Conservation (phyloP, 2,797 vertebrate genomes). For the Holocentrus rufus region DNA sequence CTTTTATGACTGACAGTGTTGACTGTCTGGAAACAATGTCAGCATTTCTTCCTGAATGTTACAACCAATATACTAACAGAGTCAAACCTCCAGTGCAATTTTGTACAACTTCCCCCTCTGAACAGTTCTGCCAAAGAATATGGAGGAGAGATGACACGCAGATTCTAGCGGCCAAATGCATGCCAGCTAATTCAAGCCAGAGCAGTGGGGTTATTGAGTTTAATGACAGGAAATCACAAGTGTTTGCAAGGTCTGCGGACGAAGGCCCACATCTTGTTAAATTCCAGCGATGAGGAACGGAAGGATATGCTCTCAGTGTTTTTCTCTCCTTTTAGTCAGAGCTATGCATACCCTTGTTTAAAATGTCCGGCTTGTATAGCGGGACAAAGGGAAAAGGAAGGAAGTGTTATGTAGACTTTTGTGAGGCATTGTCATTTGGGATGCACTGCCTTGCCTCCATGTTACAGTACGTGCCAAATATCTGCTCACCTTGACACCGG, state of each 20-base stretch:
- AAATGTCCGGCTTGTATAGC: not conserved
- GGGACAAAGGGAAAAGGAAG: not conserved
- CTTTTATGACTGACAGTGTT: not conserved
- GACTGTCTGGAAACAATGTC: slow-evolving; percentile 8
- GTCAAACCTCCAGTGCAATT: slow-evolving; percentile 27
- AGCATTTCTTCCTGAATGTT: slow-evolving; percentile 3
- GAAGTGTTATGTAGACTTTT: not conserved
- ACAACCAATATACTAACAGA: slow-evolving; percentile 12
- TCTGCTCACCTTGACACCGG: slow-evolving; percentile 27
- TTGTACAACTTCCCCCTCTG: slow-evolving; percentile 32
- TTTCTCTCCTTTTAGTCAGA: slow-evolving; percentile 20
- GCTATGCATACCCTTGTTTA: not conserved
- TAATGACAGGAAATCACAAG: slow-evolving; percentile 47
- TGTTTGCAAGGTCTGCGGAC: slow-evolving; percentile 51
- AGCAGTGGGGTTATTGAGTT: slow-evolving; percentile 67
- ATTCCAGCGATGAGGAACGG: slow-evolving; percentile 19
- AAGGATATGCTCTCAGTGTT: not conserved
- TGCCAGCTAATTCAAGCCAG: slow-evolving; percentile 67
- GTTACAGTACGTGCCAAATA: slow-evolving; percentile 47
- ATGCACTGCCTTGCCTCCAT: not conserved
- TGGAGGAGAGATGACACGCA: not conserved
- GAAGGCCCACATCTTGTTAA: slow-evolving; percentile 55
- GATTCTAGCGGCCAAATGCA: slow-evolving; percentile 46
- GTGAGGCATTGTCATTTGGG: not conserved
- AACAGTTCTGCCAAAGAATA: slow-evolving; percentile 45